Base-by-base conservation (phyloP, 2,113 vertebrate species). In the Nothobranchius furzeri region DNA sequence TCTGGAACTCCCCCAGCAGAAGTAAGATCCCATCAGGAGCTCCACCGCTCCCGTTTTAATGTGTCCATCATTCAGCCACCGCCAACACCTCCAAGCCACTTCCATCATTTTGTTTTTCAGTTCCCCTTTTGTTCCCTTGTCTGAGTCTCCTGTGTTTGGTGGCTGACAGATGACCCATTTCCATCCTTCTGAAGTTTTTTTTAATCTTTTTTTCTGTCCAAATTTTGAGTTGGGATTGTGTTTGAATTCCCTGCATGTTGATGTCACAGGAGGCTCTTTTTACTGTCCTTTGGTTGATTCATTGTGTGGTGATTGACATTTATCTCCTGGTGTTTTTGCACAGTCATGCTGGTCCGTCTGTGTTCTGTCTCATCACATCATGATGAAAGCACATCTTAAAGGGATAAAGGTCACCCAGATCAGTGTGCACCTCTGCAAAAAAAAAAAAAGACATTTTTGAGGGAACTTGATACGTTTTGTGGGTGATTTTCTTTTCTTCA, bases 1-100 rank as follows among this genome's bases (percentile, higher is more conserved):
- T 99, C 90, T 99, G 98, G 98, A 99, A 95, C 93, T 97, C 98
- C 84, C 98, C 98, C 92, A 95, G 93, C 95, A 97, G 96, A 98
- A 98, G 97, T 98, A 99, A 98, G 98, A 89, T 92, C 70, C 81
- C 68, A 72, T 69, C 64, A 85, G 87, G 76, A 82, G 77, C 70
- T 73, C 82, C 87, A n/a, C 76, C 37, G 43, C 15, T 60, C 61
- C 69, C 58, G 64, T 67, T 70, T 73, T 51, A 79, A 30, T 70
- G 64, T 72, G 64, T 82, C 79, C 84, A 81, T 86, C 79, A 69
- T 56, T 73, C 64, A 66, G 75, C 75, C 68, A 51, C 79, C 75
- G 63, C 84, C 76, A 43, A 54, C 70, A 68, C 83, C 82, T 70
- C 64, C 59, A 45, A 67, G 70, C 84, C 72, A 30, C 61, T 73